Conservation (phyloP, 2,888 invertebrate species). For the Homarus gammarus region DNA sequence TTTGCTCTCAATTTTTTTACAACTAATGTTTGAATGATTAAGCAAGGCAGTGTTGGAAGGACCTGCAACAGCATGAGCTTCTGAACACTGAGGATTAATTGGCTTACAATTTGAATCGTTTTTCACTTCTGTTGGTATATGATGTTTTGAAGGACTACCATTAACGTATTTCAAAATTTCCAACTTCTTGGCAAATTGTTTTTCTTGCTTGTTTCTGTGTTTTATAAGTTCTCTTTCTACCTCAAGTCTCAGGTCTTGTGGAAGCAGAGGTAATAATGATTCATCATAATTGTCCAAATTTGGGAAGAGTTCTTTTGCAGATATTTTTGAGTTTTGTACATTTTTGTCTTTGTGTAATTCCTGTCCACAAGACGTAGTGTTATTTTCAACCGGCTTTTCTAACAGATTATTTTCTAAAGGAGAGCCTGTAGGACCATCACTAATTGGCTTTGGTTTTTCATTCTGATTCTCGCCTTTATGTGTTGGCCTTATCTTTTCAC, state of each 20-base stretch:
- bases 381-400: no score
- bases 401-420: no score
- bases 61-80: not conserved
- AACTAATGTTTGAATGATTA: not conserved
- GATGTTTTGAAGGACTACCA: constrained; percentile 47
- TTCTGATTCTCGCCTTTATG: no score
- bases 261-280: constrained; percentile 79
- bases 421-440: no score
- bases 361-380: no score
- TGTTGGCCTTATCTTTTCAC: not conserved
- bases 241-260: constrained; percentile 79
- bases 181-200: not conserved
- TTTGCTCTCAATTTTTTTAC: not conserved
- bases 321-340: constrained; percentile 76
- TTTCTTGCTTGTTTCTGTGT: constrained; percentile 19
- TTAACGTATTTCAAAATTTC: constrained; percentile 59
- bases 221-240: constrained; percentile 76
- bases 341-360: not conserved
- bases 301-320: constrained; percentile 80
- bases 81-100: not conserved
- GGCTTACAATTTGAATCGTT: not conserved
- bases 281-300: constrained; percentile 80
- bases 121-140: not conserved
- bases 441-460: no score
- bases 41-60: not conserved